phyloP scores from a whole-genome alignment of 1,140 invertebrate genomes.

The Drosophila seguyi region DNA sequence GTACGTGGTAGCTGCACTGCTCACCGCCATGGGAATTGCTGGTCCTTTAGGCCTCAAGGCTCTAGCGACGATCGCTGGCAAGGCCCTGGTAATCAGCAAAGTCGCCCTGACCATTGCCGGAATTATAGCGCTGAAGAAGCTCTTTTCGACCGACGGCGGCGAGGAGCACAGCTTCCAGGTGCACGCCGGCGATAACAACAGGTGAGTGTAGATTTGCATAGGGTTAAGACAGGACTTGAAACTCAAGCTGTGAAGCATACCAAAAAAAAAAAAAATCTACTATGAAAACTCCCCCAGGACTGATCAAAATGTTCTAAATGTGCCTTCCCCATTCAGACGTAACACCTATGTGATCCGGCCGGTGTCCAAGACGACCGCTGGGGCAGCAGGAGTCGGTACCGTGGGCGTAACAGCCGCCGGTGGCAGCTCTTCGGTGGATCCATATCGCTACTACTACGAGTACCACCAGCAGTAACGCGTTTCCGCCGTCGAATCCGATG shows the following conservation, averaged over 20 bases:
- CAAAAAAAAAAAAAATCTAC: background rate
- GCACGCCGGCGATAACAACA: constrained; percentile 88
- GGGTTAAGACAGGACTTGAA: background rate
- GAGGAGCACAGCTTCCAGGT: constrained; percentile 89
- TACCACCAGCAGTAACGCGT: constrained; percentile 74
- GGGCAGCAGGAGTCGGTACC: constrained; percentile 14
- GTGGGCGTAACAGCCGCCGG: constrained; percentile 66
- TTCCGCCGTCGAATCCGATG: background rate
- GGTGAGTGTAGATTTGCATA: constrained; percentile 78
- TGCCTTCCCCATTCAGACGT: constrained; percentile 85
- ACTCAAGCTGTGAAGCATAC: too few species aligned
- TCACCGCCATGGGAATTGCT: constrained; percentile 89
- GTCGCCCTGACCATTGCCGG: constrained; percentile 89
- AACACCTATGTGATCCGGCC: constrained; percentile 88
- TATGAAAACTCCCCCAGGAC: background rate
- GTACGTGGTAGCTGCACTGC: constrained; percentile 87
- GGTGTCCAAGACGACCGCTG: constrained; percentile 77
- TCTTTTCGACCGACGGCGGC: constrained; percentile 88
- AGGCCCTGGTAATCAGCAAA: constrained; percentile 89
- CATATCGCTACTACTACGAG: constrained; percentile 87
- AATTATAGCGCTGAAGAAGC: constrained; percentile 89
- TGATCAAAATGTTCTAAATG: background rate
- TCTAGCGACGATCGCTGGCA: constrained; percentile 88
- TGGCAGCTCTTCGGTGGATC: constrained; percentile 85
- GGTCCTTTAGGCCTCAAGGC: constrained; percentile 87